These are phyloP conservation scores for Octonoba sinensis DNA, from an alignment of 2,888 invertebrate species.

Conservation along the genomic window DNA sequence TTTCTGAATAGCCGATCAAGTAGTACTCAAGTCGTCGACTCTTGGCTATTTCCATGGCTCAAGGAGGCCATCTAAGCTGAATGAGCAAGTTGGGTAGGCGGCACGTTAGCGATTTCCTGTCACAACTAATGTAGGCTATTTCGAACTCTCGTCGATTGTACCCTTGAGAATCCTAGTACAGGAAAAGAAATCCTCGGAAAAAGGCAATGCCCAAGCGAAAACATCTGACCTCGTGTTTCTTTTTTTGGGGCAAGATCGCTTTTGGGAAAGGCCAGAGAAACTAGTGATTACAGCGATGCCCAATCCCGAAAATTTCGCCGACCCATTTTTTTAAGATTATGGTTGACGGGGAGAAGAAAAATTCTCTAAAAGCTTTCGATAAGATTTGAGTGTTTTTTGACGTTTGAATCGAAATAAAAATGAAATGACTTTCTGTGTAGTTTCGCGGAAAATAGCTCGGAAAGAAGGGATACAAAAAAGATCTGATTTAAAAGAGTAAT, in stretches of 20 bases:
- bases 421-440: constrained; percentile 30
- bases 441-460: constrained; percentile 18
- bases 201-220: constrained; percentile 13
- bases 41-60: too few relatives aligned
- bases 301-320: constrained; percentile 22
- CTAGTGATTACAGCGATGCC: constrained; percentile 39
- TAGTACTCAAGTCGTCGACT: too few relatives aligned
- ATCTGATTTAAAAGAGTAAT: constrained; percentile 22
- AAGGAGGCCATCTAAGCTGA: not conserved
- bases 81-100: constrained; percentile 1
- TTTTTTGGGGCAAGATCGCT: constrained; percentile 22
- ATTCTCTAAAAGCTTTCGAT: constrained; percentile 42
- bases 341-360: constrained; percentile 11
- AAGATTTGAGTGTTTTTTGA: constrained; percentile 54
- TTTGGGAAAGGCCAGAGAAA: constrained; percentile 24
- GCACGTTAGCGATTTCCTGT: constrained; percentile 25
- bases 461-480: not conserved
- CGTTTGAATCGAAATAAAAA: constrained; percentile 47
- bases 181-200: constrained; percentile 1
- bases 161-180: constrained; percentile 20
- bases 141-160: constrained; percentile 15
- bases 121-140: constrained; percentile 36
- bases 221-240: constrained; percentile 45
- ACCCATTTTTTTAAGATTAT: constrained; percentile 17
- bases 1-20: too few relatives aligned